Evolutionary conservation across 2,113 vertebrate genomes (phyloP).

Genomic region (Cervus canadensis): DNA sequence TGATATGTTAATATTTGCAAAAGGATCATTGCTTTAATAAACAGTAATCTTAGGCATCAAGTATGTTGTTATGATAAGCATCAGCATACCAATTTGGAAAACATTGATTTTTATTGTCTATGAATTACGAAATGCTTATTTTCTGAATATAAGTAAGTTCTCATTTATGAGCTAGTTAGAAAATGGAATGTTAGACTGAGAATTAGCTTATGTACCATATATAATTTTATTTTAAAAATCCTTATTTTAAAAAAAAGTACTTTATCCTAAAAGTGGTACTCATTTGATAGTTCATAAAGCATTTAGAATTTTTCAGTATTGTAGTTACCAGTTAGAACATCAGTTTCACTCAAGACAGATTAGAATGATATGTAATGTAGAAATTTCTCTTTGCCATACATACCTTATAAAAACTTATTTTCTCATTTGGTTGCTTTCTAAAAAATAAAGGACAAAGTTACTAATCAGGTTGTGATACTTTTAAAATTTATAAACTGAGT

Average conservation of each 20-base stretch:
- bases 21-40: not conserved
- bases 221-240: not conserved
- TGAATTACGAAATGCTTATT: not conserved
- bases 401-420: not conserved
- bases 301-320: not conserved
- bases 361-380: not conserved
- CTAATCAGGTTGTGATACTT: not conserved
- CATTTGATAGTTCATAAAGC: conserved; percentile 1
- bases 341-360: not conserved
- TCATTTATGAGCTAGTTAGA: not conserved
- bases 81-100: not conserved
- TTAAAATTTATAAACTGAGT: not conserved
- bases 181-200: not conserved
- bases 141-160: not conserved
- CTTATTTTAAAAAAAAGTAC: not conserved
- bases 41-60: not conserved
- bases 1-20: not conserved
- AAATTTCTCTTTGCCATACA: not conserved
- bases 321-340: not conserved
- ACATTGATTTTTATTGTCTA: not conserved
- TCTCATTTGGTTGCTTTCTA: not conserved
- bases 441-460: not conserved
- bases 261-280: not conserved
- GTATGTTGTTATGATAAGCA: not conserved
- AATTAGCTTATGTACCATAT: not conserved